A percentile compares a stretch with the other conserved stretches of the same genome.
These are phyloP conservation scores for Hirtodrosophila confusa DNA, from an alignment of 2,888 invertebrate genomes.

Conservation along the genomic window DNA sequence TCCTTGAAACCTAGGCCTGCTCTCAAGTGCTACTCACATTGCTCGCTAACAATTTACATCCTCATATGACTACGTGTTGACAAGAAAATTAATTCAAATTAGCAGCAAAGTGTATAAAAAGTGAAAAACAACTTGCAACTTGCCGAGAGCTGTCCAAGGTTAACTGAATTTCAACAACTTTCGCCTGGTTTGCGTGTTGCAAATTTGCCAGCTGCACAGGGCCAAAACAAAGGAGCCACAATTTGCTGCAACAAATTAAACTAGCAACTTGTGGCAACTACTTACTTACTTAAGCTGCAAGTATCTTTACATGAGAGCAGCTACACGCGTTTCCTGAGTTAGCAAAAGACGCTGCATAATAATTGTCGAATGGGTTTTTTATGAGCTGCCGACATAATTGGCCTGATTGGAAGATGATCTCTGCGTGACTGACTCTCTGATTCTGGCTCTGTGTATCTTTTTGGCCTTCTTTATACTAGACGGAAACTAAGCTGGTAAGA, in stretches of 20 bases:
- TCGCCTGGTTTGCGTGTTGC: conserved; percentile 66
- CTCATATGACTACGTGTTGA: conserved; percentile 72
- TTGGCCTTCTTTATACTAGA: background rate
- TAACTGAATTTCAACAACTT: conserved; percentile 74
- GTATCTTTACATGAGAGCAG: conserved; percentile 4
- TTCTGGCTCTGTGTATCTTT: too few relatives aligned
- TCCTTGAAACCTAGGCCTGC: too few relatives aligned
- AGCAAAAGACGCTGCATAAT: conserved; percentile 42
- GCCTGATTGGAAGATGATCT: conserved; percentile 56
- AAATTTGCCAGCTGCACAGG: conserved; percentile 48
- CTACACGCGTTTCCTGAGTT: background rate
- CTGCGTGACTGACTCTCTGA: conserved; percentile 50
- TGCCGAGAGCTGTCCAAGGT: conserved; percentile 40
- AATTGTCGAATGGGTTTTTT: conserved; percentile 70
- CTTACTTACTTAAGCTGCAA: conserved; percentile 30
- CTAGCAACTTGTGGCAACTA: conserved; percentile 51
- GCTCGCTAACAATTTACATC: conserved; percentile 67
- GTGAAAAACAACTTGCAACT: conserved; percentile 37
- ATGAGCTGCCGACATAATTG: conserved; percentile 72
- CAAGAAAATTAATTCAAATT: conserved; percentile 78
- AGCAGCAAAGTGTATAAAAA: conserved; percentile 40
- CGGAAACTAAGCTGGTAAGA: conserved; percentile 3
- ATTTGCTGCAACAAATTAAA: conserved; percentile 51
- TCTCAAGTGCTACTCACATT: conserved; percentile 13
- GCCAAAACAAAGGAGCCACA: conserved; percentile 37